Conservation (phyloP, 2,797 vertebrate genomes). For the Lagocephalus sceleratus region DNA sequence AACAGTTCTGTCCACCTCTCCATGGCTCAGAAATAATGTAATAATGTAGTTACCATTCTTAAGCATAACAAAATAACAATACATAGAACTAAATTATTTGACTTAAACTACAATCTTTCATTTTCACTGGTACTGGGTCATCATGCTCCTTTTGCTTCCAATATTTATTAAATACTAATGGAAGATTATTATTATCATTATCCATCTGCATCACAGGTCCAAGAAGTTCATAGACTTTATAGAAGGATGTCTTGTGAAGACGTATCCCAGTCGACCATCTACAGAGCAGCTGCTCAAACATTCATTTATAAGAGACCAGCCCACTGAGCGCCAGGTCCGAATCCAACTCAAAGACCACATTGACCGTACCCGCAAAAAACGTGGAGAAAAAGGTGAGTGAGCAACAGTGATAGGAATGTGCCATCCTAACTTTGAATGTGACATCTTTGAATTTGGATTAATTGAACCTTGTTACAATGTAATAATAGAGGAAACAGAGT, state of each 20-base stretch:
- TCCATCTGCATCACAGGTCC: constrained; percentile 76
- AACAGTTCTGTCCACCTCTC: too few relatives aligned
- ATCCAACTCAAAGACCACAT: constrained; percentile 96
- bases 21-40: too few relatives aligned
- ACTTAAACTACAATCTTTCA: too few relatives aligned
- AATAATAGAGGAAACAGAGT: constrained; percentile 87
- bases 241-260: constrained; percentile 91
- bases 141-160: too few relatives aligned
- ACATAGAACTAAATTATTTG: too few relatives aligned
- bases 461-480: constrained; percentile 5
- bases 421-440: background rate
- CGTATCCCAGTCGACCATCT: constrained; percentile 86
- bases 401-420: background rate
- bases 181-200: constrained; percentile 6
- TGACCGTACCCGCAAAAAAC: constrained; percentile 89
- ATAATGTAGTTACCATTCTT: too few relatives aligned
- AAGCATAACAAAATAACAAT: too few relatives aligned
- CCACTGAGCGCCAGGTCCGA: constrained; percentile 90
- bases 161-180: too few relatives aligned
- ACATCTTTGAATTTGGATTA: background rate
- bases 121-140: too few relatives aligned
- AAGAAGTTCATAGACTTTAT: constrained; percentile 96
- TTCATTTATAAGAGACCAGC: constrained; percentile 91
- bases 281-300: constrained; percentile 93
- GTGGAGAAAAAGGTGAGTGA: constrained; percentile 85